Conservation (phyloP, 1,140 invertebrate genomes). For the Adelges cooleyi region DNA sequence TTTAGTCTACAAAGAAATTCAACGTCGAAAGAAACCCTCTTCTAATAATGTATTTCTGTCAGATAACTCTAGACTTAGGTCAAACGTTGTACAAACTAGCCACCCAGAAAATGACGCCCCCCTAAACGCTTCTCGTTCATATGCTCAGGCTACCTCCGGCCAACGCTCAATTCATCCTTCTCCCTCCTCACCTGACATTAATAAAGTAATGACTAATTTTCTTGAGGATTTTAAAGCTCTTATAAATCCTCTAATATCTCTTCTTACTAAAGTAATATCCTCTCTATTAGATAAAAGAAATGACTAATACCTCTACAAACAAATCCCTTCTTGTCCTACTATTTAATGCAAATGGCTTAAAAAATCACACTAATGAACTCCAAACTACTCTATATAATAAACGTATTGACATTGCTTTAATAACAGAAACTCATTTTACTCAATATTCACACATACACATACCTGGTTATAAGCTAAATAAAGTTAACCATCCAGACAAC, state of each 20-base stretch:
- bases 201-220: not conserved
- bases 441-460: slow-evolving; percentile 29
- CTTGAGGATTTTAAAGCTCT: not conserved
- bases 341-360: slow-evolving; percentile 32
- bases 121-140: not conserved
- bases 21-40: not conserved
- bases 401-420: slow-evolving; percentile 31
- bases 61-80: not conserved
- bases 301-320: not conserved
- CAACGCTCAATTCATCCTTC: not conserved
- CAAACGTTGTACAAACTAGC: not conserved
- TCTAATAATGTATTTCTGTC: not conserved
- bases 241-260: not conserved
- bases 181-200: not conserved
- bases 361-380: slow-evolving; percentile 30
- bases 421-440: slow-evolving; percentile 32
- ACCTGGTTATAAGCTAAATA: not conserved
- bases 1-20: not conserved
- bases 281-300: not conserved
- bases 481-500: slow-evolving; percentile 6
- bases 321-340: slow-evolving; percentile 27
- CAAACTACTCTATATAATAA: slow-evolving; percentile 29
- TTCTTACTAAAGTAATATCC: not conserved
- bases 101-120: not conserved
- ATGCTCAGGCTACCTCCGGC: not conserved